These are phyloP conservation scores for Yponomeuta evonymella DNA, from an alignment of 2,888 invertebrate genomes.

Conservation along the genomic window DNA sequence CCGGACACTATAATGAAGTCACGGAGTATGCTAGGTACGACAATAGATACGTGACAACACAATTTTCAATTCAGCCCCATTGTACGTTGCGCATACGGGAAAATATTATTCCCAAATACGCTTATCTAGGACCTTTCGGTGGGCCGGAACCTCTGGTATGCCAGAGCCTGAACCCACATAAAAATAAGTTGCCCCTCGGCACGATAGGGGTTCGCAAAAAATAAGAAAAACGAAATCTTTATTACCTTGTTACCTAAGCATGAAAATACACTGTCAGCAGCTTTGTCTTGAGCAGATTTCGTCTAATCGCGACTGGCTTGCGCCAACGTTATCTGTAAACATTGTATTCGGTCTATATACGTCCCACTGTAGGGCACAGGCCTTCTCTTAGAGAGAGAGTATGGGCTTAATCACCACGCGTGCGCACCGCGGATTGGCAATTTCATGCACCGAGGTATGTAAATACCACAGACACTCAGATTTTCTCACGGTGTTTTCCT, in stretches of 20 bases:
- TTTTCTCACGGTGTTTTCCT: too few relatives aligned
- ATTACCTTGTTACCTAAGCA: not conserved
- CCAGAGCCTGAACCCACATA: not conserved
- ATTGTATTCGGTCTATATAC: too few relatives aligned
- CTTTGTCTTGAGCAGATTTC: not conserved
- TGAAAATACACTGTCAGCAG: not conserved
- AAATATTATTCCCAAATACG: not conserved
- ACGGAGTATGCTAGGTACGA: not conserved
- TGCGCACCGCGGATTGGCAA: too few relatives aligned
- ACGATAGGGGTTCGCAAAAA: not conserved
- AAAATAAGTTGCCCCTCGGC: not conserved
- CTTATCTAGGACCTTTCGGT: not conserved
- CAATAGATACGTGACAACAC: not conserved
- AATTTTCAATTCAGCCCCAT: not conserved
- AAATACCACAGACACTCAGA: too few relatives aligned
- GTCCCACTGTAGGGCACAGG: too few relatives aligned
- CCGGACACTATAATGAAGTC: not conserved
- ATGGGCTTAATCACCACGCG: too few relatives aligned
- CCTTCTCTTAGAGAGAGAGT: too few relatives aligned
- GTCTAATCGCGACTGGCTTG: not conserved
- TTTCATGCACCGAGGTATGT: too few relatives aligned
- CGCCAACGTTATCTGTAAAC: not conserved
- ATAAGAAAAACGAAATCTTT: not conserved
- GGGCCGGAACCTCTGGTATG: not conserved
- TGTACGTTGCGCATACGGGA: not conserved